A percentile compares a stretch with the other conserved stretches of the same genome.
Evolutionary conservation across 1,140 invertebrate species (phyloP).

Genomic region (Thalassaphorura encarpata): DNA sequence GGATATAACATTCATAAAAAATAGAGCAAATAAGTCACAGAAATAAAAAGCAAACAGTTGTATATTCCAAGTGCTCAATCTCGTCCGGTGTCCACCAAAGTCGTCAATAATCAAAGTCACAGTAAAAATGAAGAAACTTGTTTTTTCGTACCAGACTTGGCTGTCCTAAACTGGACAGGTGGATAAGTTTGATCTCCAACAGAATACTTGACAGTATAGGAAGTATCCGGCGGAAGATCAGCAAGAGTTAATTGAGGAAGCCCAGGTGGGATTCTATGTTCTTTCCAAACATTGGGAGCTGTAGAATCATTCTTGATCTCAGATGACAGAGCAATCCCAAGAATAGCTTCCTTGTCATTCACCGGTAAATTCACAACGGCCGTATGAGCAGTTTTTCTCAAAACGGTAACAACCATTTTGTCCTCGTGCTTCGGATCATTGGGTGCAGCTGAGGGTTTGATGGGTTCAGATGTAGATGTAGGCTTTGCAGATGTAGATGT

Average conservation of each 20-base stretch:
- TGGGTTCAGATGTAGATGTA: slow-evolving; percentile 4
- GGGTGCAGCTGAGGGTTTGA: neutral
- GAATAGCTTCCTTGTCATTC: slow-evolving; percentile 28
- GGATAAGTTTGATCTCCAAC: slow-evolving; percentile 17
- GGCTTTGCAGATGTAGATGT: neutral
- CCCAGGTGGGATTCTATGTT: slow-evolving; percentile 26
- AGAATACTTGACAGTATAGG: slow-evolving; percentile 34
- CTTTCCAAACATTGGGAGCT: slow-evolving; percentile 23
- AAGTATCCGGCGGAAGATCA: slow-evolving; percentile 29
- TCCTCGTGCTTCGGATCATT: neutral
- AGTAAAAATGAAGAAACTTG: neutral
- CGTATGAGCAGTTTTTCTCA: slow-evolving; percentile 29
- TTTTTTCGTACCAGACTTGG: neutral
- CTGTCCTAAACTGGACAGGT: slow-evolving; percentile 23
- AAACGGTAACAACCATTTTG: slow-evolving; percentile 26
- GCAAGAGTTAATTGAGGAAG: slow-evolving; percentile 26
- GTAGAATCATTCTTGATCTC: slow-evolving; percentile 23
- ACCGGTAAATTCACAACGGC: slow-evolving; percentile 30
- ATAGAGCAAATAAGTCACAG: neutral
- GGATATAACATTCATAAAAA: neutral
- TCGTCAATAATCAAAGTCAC: neutral
- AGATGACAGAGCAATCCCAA: slow-evolving; percentile 26
- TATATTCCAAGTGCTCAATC: neutral
- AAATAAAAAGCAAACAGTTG: neutral
- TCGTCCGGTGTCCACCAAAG: neutral